A percentile compares a stretch with the other conserved stretches of the same genome.
phyloP scores from a whole-genome alignment of 2,113 vertebrate genomes.

The Syrmaticus mikado region DNA sequence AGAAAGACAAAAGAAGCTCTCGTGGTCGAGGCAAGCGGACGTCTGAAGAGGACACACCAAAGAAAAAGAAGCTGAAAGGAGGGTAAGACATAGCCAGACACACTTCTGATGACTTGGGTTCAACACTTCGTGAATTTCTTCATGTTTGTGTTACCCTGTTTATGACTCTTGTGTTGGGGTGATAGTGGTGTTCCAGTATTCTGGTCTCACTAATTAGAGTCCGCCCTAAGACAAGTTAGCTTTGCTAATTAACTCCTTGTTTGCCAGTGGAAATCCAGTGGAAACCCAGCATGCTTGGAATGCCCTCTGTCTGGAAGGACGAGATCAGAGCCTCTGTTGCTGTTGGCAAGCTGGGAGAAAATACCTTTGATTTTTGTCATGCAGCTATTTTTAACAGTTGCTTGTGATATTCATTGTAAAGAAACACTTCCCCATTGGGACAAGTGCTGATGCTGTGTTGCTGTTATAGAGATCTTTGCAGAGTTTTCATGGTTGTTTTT shows the following conservation, averaged over 20 bases:
- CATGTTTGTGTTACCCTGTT: background rate
- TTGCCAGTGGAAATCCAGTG: background rate
- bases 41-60: conserved; percentile 93
- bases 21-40: conserved; percentile 87
- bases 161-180: background rate
- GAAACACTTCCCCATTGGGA: background rate
- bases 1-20: conserved; percentile 90
- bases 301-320: background rate
- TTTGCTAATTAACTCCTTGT: conserved; percentile 19
- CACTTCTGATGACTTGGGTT: background rate
- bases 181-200: background rate
- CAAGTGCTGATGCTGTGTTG: background rate
- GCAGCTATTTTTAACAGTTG: background rate
- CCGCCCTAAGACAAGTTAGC: background rate
- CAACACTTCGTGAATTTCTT: background rate
- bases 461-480: background rate
- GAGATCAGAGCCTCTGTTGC: background rate
- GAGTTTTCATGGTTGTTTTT: background rate
- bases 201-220: background rate
- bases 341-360: conserved; percentile 3
- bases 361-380: conserved; percentile 9
- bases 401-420: background rate
- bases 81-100: conserved; percentile 76
- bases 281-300: background rate
- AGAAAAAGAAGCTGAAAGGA: conserved; percentile 94